Percentiles rank a stretch among this genome's conserved stretches.
phyloP scores from a whole-genome alignment of 2,888 invertebrate species.

The Yponomeuta evonymella region DNA sequence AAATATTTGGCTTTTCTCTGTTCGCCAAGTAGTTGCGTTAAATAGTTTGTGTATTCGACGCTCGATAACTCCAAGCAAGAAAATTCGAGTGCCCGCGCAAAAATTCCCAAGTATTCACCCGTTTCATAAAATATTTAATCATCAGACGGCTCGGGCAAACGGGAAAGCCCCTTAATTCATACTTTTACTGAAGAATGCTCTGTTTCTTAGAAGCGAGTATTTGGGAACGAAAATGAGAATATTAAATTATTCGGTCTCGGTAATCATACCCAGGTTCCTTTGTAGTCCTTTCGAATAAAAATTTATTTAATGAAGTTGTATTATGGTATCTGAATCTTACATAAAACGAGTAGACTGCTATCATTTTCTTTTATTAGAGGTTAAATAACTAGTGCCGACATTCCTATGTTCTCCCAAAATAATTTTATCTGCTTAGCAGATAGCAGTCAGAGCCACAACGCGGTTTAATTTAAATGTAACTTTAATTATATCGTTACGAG shows the following conservation, averaged over 20 bases:
- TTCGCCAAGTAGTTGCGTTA: background rate
- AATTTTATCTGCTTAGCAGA: too few species aligned
- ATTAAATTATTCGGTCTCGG: background rate
- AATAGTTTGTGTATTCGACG: background rate
- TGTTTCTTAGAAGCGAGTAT: background rate
- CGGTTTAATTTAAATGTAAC: too few species aligned
- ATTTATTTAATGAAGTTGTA: background rate
- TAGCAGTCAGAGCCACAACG: too few species aligned
- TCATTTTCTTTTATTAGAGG: too few species aligned
- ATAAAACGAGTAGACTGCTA: too few species aligned
- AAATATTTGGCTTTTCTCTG: background rate
- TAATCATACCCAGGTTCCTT: background rate
- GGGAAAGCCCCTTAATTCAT: background rate
- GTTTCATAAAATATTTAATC: slow-evolving; percentile 4
- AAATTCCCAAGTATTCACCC: background rate
- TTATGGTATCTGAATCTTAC: background rate
- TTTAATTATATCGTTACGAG: too few species aligned
- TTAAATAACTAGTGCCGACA: too few species aligned
- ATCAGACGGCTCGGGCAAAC: background rate
- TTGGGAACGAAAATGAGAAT: background rate
- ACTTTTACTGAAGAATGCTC: background rate
- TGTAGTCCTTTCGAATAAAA: background rate
- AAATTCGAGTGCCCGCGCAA: background rate
- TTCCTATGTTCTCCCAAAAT: too few species aligned
- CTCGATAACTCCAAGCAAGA: background rate